Conservation (phyloP, 2,113 vertebrate species). For the Mesitornis unicolor region DNA sequence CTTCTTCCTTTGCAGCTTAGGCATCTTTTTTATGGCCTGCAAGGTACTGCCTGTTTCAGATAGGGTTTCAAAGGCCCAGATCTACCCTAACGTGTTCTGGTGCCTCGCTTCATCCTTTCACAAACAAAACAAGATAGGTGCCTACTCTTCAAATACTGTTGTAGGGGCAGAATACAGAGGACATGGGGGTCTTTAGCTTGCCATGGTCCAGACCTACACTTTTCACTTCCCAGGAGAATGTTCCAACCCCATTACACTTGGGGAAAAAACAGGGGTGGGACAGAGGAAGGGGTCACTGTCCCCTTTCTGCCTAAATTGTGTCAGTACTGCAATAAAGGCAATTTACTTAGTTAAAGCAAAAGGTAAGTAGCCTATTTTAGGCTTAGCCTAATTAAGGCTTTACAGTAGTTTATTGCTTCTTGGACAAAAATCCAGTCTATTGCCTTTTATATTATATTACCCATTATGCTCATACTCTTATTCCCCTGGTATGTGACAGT, state of each 20-base stretch:
- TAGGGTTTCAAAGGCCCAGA: background rate
- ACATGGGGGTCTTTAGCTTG: background rate
- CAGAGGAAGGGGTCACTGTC: background rate
- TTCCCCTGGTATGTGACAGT: background rate
- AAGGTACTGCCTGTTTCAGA: background rate
- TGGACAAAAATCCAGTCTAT: background rate
- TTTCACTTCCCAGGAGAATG: background rate
- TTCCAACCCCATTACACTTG: background rate
- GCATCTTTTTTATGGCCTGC: background rate
- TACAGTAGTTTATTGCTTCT: background rate
- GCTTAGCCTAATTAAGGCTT: too few species aligned
- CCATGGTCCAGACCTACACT: background rate
- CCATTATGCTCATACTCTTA: background rate
- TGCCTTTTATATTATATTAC: background rate
- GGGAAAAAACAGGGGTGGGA: background rate
- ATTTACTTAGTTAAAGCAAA: background rate
- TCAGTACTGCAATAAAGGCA: background rate
- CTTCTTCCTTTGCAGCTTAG: background rate
- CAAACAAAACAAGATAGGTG: background rate
- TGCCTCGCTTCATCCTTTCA: background rate
- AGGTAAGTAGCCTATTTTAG: too few species aligned
- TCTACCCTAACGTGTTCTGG: background rate
- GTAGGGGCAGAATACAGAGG: background rate
- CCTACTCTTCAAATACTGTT: background rate
- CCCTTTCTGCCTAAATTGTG: background rate